These are phyloP conservation scores for Neocrepidodera transversa DNA, from an alignment of 2,888 invertebrate genomes.

Conservation along the genomic window DNA sequence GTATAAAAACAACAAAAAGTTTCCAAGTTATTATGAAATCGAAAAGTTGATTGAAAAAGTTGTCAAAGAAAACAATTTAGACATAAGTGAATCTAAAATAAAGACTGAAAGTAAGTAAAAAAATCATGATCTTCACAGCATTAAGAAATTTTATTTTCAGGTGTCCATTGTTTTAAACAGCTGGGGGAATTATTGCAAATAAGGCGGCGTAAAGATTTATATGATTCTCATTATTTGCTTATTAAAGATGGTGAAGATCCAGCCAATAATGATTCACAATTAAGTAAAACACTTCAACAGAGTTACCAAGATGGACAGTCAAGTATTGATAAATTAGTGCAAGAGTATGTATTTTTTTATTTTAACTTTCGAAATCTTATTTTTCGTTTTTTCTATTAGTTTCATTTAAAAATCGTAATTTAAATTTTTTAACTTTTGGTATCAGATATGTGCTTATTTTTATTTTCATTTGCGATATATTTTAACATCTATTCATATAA, in stretches of 20 bases:
- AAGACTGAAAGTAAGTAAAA: slow-evolving; percentile 47
- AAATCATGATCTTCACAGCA: background rate
- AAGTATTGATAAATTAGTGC: slow-evolving; percentile 47
- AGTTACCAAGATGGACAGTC: slow-evolving; percentile 46
- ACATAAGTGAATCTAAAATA: slow-evolving; percentile 45
- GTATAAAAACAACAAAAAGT: slow-evolving; percentile 49
- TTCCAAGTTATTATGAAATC: slow-evolving; percentile 53
- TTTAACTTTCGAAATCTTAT: too few relatives aligned
- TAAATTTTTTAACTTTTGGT: too few relatives aligned
- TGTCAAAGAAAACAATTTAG: slow-evolving; percentile 43
- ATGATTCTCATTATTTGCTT: slow-evolving; percentile 48
- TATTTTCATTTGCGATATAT: too few relatives aligned
- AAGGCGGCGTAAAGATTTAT: slow-evolving; percentile 51
- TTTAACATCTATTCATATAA: too few relatives aligned
- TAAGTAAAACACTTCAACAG: slow-evolving; percentile 46
- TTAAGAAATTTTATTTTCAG: slow-evolving; percentile 36
- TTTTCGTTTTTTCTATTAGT: too few relatives aligned
- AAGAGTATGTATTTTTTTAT: slow-evolving; percentile 48
- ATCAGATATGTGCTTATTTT: too few relatives aligned
- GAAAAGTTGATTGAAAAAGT: slow-evolving; percentile 49
- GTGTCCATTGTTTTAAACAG: slow-evolving; percentile 50
- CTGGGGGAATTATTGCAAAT: slow-evolving; percentile 52
- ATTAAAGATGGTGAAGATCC: slow-evolving; percentile 51
- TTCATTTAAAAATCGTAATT: too few relatives aligned
- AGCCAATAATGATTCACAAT: slow-evolving; percentile 45